phyloP scores from a whole-genome alignment of 2,113 vertebrate species.

The Eretmochelys imbricata region DNA sequence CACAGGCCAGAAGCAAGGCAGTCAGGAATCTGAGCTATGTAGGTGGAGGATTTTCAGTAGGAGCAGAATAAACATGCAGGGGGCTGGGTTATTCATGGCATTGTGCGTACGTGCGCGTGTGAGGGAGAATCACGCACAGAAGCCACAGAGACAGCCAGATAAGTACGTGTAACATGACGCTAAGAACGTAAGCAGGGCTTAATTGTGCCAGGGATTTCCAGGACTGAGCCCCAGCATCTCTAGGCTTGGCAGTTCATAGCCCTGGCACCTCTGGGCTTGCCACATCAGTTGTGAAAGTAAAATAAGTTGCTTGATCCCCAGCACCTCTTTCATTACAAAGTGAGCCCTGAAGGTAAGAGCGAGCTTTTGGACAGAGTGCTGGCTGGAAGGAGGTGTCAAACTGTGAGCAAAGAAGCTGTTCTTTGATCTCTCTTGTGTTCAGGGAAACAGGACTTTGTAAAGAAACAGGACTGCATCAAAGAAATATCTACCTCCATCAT shows the following conservation, averaged over 20 bases:
- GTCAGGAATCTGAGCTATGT: neutral
- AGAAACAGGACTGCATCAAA: neutral
- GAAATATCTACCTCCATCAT: neutral
- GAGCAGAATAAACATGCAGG: neutral
- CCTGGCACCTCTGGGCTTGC: too few relatives aligned
- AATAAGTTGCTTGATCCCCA: neutral
- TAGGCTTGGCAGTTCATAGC: too few relatives aligned
- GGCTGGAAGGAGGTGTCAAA: neutral
- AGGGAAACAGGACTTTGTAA: neutral
- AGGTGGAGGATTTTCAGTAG: neutral
- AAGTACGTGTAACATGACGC: neutral
- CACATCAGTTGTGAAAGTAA: neutral
- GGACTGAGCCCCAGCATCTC: too few relatives aligned
- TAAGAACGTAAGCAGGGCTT: too few relatives aligned
- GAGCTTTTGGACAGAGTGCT: neutral
- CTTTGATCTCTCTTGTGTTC: neutral
- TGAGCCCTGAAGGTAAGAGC: neutral
- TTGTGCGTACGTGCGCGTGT: neutral
- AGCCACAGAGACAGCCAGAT: neutral
- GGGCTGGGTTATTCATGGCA: neutral
- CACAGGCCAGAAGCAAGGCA: neutral
- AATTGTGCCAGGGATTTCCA: too few relatives aligned
- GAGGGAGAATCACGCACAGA: neutral
- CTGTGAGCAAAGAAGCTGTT: neutral
- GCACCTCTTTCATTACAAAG: too few relatives aligned